phyloP scores from a whole-genome alignment of 2,888 invertebrate genomes.

The Ophion ventricosus region DNA sequence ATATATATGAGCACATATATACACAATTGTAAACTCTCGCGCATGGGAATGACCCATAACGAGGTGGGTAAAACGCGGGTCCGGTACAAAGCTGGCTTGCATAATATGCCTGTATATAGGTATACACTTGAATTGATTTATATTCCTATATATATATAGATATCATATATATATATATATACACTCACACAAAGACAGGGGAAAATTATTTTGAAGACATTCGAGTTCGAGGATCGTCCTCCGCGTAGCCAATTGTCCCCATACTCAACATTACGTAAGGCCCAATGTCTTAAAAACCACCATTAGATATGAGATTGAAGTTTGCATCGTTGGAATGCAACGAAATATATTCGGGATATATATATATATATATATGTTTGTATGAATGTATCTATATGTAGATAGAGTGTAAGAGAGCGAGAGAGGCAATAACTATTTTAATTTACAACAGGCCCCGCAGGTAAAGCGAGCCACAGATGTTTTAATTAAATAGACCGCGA shows the following conservation, averaged over 20 bases:
- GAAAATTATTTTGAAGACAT: no score
- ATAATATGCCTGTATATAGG: neutral
- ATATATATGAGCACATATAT: neutral
- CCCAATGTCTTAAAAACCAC: no score
- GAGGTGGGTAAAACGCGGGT: constrained; percentile 7
- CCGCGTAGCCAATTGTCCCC: no score
- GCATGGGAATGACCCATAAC: constrained; percentile 20
- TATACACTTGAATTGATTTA: neutral
- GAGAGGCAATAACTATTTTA: no score
- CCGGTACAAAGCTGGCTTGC: constrained; percentile 5
- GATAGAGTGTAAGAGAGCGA: neutral
- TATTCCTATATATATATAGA: neutral
- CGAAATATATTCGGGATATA: no score
- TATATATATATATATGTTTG: neutral
- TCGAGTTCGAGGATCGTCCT: no score
- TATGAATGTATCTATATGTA: neutral
- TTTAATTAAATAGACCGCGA: constrained; percentile 63
- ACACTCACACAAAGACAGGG: no score
- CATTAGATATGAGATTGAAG: no score
- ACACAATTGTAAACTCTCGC: neutral
- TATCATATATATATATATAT: neutral
- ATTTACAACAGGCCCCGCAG: constrained; percentile 38
- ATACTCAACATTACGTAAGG: no score
- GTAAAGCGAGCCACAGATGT: constrained; percentile 54
- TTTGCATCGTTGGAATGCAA: no score